A percentile compares a stretch with the other conserved stretches of the same genome.
Conservation (phyloP, 92 coral and sea anemone species). For the Paragorgia papillata region DNA sequence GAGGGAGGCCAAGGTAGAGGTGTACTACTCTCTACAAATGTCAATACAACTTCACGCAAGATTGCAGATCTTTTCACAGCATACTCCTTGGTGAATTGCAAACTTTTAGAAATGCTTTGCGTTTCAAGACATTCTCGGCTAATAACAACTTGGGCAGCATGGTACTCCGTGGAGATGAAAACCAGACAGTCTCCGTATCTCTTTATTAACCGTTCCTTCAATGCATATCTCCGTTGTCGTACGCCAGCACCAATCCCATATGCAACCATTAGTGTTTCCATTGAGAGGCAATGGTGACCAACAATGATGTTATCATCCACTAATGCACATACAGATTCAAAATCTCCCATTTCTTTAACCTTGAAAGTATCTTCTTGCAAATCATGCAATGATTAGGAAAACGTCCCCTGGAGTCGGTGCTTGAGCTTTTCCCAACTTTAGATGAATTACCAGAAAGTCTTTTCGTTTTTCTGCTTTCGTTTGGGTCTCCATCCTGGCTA, state of each 20-base stretch:
- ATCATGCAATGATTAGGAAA: slow-evolving; percentile 6
- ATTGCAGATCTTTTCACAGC: slow-evolving; percentile 30
- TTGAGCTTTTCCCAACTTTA: no score
- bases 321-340: neutral
- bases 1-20: slow-evolving; percentile 1
- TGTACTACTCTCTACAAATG: neutral
- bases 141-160: slow-evolving; percentile 17
- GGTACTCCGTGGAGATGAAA: neutral
- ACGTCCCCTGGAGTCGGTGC: neutral
- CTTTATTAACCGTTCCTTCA: slow-evolving; percentile 1
- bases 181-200: neutral
- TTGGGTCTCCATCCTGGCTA: no score
- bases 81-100: neutral
- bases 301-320: slow-evolving; percentile 7
- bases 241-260: neutral
- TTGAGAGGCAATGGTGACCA: slow-evolving; percentile 2
- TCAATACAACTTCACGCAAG: slow-evolving; percentile 16
- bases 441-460: no score
- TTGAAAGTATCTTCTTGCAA: neutral
- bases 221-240: neutral
- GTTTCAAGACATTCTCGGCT: slow-evolving; percentile 7
- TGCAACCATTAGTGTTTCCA: neutral
- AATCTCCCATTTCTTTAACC: slow-evolving; percentile 8
- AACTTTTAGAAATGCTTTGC: neutral
- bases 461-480: no score